Evolutionary conservation across 2,888 invertebrate genomes (phyloP), one percentile per base, ranked within the genome.

Genomic region (Macropis europaea): DNA sequence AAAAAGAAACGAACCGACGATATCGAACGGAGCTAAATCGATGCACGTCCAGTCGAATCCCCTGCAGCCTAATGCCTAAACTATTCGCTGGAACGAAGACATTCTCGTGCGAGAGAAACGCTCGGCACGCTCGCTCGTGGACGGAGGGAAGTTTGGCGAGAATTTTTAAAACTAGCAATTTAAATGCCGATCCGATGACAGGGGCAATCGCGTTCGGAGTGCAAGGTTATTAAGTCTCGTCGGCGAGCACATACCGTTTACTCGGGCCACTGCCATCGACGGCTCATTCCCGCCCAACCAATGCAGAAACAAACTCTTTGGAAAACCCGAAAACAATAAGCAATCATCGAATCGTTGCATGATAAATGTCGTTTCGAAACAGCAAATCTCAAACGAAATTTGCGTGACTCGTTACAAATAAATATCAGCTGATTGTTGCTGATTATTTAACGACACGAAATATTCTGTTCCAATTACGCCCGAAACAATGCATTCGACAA

Each of bases 191-290:
- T 70, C 77, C 61, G 56, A 68, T 68, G 77, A 74, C 63, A 57
- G 40, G 50, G 64, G 45, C 76, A 66, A 77, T 76, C 67, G 54
- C 56, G 47, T 53, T 63, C 71, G 47, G 60, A 69, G 75, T 75
- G 72, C 78, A 73, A 71, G 72, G 62, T 75, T 75, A 78, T 75
- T 78, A 76, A 78, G 78, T 73, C 66, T 54, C 48, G 61, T 73
- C 70, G 62, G 38, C 59, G 69, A 43, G 71, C 57, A 69, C 70
- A 48, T 50, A 66, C 28, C 62, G 68, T 64, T 66, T 62, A 54
- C 66, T 62, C 64, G 43, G 71, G 66, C 69, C 75, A 75, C 43
- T 78, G 78, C 62, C 75, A 77, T 75, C 69, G 63, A 43, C 60
- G 54, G 63, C 75, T 73, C 76, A 54, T 73, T 79, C 67, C 64